Evolutionary conservation across 2,113 vertebrate species (phyloP).

Genomic region (Caranx ignobilis): DNA sequence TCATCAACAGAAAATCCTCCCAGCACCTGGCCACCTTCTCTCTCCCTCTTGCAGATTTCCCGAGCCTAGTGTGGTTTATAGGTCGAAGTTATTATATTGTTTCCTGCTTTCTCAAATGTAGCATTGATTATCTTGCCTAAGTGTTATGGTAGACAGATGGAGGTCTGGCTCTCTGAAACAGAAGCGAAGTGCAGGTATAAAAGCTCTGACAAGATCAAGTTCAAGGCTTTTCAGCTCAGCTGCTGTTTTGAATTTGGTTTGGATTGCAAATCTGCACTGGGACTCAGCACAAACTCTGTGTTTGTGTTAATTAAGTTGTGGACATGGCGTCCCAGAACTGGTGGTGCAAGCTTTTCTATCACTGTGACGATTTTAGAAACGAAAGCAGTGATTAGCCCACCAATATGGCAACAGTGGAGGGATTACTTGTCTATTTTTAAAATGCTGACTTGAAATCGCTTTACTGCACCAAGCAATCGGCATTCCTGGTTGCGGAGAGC

Average conservation of each 20-base stretch:
- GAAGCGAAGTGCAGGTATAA: conserved; percentile 9
- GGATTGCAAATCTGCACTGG: conserved; percentile 69
- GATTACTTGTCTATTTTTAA: conserved; percentile 72
- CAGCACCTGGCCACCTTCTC: background rate
- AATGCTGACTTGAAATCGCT: conserved; percentile 47
- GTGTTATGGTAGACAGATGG: conserved; percentile 20
- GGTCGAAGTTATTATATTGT: background rate
- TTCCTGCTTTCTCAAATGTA: conserved; percentile 27
- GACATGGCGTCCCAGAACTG: conserved; percentile 25
- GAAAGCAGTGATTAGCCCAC: conserved; percentile 73
- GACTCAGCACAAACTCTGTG: background rate
- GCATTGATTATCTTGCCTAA: conserved; percentile 29
- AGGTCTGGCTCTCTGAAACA: background rate
- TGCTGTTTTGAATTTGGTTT: conserved; percentile 77
- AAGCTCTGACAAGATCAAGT: conserved; percentile 28
- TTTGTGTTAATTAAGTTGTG: conserved; percentile 33
- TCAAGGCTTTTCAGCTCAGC: conserved; percentile 17
- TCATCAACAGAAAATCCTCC: conserved; percentile 7
- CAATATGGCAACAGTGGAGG: conserved; percentile 42
- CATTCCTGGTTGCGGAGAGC: conserved; percentile 2
- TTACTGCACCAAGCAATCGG: conserved; percentile 33
- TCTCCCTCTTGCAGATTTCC: conserved; percentile 1
- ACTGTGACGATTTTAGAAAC: conserved; percentile 53
- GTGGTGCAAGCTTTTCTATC: conserved; percentile 30
- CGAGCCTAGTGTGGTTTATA: background rate